Percentiles rank a stretch among this genome's conserved stretches.
These are phyloP conservation scores for Etheostoma spectabile DNA, from an alignment of 2,113 vertebrate species.

Conservation along the genomic window DNA sequence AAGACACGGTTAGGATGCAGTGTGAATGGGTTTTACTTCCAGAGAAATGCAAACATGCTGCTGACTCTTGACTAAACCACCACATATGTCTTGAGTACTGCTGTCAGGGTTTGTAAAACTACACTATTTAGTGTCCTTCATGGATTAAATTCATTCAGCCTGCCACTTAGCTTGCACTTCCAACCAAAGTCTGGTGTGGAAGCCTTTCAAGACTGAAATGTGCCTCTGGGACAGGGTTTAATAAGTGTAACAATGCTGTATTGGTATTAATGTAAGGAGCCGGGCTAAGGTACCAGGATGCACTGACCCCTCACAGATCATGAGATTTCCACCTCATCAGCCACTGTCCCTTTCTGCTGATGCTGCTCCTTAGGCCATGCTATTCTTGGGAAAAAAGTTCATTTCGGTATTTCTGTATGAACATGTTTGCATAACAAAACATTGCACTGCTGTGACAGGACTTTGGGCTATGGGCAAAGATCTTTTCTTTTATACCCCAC, in stretches of 20 bases:
- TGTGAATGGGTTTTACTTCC: slow-evolving; percentile 5
- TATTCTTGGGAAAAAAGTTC: not conserved
- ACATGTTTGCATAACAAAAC: not conserved
- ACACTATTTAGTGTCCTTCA: slow-evolving; percentile 33
- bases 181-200: slow-evolving; percentile 19
- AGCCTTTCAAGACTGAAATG: slow-evolving; percentile 3
- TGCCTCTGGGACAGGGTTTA: not conserved
- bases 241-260: not conserved
- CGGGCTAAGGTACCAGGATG: not conserved
- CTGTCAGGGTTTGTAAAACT: slow-evolving; percentile 10
- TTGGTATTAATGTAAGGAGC: not conserved
- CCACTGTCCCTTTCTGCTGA: slow-evolving; percentile 15
- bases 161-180: slow-evolving; percentile 42
- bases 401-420: not conserved
- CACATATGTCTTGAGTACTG: not conserved
- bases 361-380: not conserved
- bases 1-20: not conserved
- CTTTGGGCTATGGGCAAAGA: slow-evolving; percentile 18
- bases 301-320: slow-evolving; percentile 25
- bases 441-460: slow-evolving; percentile 8
- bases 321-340: slow-evolving; percentile 11
- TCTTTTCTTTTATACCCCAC: not conserved
- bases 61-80: slow-evolving; percentile 2
- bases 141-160: slow-evolving; percentile 59
- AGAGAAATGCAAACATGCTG: not conserved